Evolutionary conservation across 2,888 invertebrate genomes (phyloP).

Genomic region (Cerastis rubricosa): DNA sequence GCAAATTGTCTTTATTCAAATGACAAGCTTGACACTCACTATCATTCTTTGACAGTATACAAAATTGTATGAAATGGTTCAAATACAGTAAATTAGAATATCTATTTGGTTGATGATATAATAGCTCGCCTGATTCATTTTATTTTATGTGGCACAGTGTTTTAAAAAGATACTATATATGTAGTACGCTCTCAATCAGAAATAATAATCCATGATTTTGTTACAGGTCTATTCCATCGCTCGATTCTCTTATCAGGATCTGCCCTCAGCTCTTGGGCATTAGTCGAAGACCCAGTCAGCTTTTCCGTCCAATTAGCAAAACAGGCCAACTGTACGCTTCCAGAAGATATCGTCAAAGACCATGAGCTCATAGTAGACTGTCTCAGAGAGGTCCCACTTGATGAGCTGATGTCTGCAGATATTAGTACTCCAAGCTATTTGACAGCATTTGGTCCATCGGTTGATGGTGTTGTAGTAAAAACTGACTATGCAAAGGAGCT

Average conservation of each 20-base stretch:
- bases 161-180: not conserved
- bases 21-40: not conserved
- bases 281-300: slow-evolving; percentile 96
- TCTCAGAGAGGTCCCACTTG: slow-evolving; percentile 93
- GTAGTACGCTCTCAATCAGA: no score
- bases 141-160: not conserved
- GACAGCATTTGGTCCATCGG: slow-evolving; percentile 97
- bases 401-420: slow-evolving; percentile 94
- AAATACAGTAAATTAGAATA: not conserved
- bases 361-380: slow-evolving; percentile 97
- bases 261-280: slow-evolving; percentile 96
- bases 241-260: slow-evolving; percentile 97
- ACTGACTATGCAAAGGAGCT: slow-evolving; percentile 96
- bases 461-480: slow-evolving; percentile 98
- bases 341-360: slow-evolving; percentile 95
- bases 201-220: slow-evolving; percentile 64
- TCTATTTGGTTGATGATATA: not conserved
- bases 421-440: slow-evolving; percentile 95
- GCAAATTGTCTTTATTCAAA: not conserved
- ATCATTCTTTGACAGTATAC: not conserved
- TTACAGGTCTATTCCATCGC: slow-evolving; percentile 95
- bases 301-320: slow-evolving; percentile 96
- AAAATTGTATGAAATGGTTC: not conserved
- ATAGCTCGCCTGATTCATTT: not conserved
- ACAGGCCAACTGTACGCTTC: slow-evolving; percentile 95